phyloP scores from a whole-genome alignment of 2,797 vertebrate species.

The Ambastaia sidthimunki region DNA sequence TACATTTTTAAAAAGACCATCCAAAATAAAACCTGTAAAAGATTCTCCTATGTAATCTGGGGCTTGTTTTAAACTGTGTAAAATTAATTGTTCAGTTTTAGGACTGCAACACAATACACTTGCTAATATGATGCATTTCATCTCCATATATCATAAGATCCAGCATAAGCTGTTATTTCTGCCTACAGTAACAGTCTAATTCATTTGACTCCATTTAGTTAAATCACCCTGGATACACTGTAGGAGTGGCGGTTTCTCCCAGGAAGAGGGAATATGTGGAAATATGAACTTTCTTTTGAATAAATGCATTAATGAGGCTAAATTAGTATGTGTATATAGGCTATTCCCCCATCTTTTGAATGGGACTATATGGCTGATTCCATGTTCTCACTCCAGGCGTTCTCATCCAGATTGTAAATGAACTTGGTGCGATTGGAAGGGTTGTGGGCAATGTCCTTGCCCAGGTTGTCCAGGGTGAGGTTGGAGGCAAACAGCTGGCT shows the following conservation, averaged over 20 bases:
- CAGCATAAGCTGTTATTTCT: slow-evolving; percentile 35
- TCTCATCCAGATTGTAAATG: slow-evolving; percentile 98
- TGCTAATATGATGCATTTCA: slow-evolving; percentile 12
- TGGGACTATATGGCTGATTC: slow-evolving; percentile 94
- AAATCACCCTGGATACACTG: slow-evolving; percentile 40
- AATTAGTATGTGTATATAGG: slow-evolving; percentile 49
- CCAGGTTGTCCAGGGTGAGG: slow-evolving; percentile 93
- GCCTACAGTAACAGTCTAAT: slow-evolving; percentile 50
- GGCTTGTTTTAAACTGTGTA: slow-evolving; percentile 20
- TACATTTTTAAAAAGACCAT: slow-evolving; percentile 32
- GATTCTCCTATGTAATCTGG: slow-evolving; percentile 35
- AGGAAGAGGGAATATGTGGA: slow-evolving; percentile 26
- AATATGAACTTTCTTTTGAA: slow-evolving; percentile 22
- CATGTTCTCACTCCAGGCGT: slow-evolving; percentile 98
- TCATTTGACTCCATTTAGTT: slow-evolving; percentile 46
- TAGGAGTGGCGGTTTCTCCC: slow-evolving; percentile 33
- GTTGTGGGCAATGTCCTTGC: slow-evolving; percentile 87
- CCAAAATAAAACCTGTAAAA: slow-evolving; percentile 41
- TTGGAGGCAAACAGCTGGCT: slow-evolving; percentile 96
- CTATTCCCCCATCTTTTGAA: slow-evolving; percentile 31
- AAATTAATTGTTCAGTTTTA: slow-evolving; percentile 32
- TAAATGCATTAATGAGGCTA: slow-evolving; percentile 42
- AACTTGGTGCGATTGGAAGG: slow-evolving; percentile 91
- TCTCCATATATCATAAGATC: slow-evolving; percentile 17
- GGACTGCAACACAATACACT: slow-evolving; percentile 2